These are phyloP conservation scores for Benthosema pterotum DNA, from an alignment of 2,797 vertebrate species.

Conservation along the genomic window DNA sequence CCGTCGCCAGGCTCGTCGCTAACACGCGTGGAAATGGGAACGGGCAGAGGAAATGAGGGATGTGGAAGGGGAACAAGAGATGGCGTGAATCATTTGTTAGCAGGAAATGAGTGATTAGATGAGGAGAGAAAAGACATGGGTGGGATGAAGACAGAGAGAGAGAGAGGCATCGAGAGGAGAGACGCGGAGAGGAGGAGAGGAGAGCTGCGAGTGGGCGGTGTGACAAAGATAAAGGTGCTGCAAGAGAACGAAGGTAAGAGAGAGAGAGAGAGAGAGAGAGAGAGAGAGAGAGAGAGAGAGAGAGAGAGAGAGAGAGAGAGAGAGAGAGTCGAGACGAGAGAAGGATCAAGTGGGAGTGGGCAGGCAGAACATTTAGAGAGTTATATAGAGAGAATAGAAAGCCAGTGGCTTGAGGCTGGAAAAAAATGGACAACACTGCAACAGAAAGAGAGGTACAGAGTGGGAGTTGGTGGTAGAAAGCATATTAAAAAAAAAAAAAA, in stretches of 20 bases:
- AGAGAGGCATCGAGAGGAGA: neutral
- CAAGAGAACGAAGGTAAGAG: neutral
- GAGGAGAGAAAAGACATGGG: neutral
- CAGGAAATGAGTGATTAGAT: neutral
- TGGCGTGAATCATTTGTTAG: too few species aligned
- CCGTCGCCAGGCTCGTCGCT: constrained; percentile 23
- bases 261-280: constrained; percentile 9
- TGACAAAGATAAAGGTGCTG: constrained; percentile 34
- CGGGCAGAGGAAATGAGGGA: constrained; percentile 60
- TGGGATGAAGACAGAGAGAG: neutral
- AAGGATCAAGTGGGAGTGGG: constrained; percentile 22
- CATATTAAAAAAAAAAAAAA: constrained; percentile 51
- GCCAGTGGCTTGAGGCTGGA: constrained; percentile 43
- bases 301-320: neutral
- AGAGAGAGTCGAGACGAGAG: constrained; percentile 20
- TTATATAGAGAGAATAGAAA: constrained; percentile 25
- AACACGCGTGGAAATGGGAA: constrained; percentile 48
- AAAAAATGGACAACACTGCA: constrained; percentile 24
- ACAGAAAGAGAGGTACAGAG: constrained; percentile 22
- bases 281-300: constrained; percentile 24
- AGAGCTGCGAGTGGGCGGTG: constrained; percentile 10
- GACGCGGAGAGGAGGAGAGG: neutral
- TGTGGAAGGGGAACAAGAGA: constrained; percentile 2
- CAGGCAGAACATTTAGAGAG: constrained; percentile 21
- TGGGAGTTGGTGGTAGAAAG: constrained; percentile 16